Base-by-base conservation (phyloP, 2,888 invertebrate species). In the Chymomyza fuscimana region DNA sequence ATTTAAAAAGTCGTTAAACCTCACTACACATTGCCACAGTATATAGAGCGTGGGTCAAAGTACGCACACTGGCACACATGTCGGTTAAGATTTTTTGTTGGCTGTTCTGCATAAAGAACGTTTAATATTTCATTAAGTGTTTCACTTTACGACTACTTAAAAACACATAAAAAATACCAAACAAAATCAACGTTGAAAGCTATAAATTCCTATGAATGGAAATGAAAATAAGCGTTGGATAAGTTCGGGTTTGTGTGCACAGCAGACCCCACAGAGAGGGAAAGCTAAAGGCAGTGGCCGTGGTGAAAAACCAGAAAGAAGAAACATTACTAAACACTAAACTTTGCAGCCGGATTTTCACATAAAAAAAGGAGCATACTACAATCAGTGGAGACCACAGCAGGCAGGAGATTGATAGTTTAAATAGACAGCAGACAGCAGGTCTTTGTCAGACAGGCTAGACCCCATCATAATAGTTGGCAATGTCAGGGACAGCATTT, bases 101-200 rank as follows among this genome's bases (percentile, higher is more conserved):
- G 46, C 9, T 61, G 67, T 15, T 52, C 54, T n/a, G 64, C 72
- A 81, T 87, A 86, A 88, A 85, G 85, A 87, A 74, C 89, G 82
- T 89, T 89, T 89, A 90, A 89, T 90, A 89, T 87, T 84, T 82
- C 90, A 89, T 90, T 89, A 90, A 90, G 90, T 90, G 90, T 89
- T 88, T 79, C 85, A 80, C 82, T 90, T 90, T 90, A 90, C 85
- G 90, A 89, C 90, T 90, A 89, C 90, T 90, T 90, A 89, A 90
- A 90, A 90, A 78, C 81, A 87, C 89, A 87, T 90, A 90, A 90
- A 90, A 85, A 81, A 75, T 73, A 69, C 78, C 73, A 75, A 77
- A 76, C 76, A 86, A 83, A 87, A 87, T 81, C 87, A 87, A 87
- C 85, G 83, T 76, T 81, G 75, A 86, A 83, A 83, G 83, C 83